Evolutionary conservation across 1,140 invertebrate genomes (phyloP).

Genomic region (Drosophila insularis): DNA sequence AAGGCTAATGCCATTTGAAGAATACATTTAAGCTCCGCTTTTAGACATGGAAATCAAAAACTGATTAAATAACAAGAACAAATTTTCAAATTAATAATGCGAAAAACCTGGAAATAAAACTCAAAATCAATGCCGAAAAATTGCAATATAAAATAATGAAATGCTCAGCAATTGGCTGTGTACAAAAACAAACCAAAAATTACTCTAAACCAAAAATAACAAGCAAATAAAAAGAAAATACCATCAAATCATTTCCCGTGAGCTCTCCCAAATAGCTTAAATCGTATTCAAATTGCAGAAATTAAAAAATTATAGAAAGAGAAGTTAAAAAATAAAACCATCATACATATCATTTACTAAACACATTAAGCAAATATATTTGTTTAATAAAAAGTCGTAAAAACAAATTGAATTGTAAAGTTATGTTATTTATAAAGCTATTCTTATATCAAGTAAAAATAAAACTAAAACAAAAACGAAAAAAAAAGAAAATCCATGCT

Average conservation of each 20-base stretch:
- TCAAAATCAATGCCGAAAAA: slow-evolving; percentile 15
- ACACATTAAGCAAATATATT: slow-evolving; percentile 27
- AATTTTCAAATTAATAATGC: background rate
- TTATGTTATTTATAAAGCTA: slow-evolving; percentile 27
- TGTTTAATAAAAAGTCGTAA: background rate
- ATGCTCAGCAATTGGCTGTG: slow-evolving; percentile 54
- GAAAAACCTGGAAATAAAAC: background rate
- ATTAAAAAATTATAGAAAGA: slow-evolving; percentile 9
- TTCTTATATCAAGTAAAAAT: background rate
- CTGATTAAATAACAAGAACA: background rate
- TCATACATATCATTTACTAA: slow-evolving; percentile 67
- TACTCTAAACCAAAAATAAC: background rate
- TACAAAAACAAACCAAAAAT: slow-evolving; percentile 12
- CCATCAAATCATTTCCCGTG: slow-evolving; percentile 15
- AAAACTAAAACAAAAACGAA: slow-evolving; percentile 9
- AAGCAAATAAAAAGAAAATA: slow-evolving; percentile 13
- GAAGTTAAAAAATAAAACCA: slow-evolving; percentile 12
- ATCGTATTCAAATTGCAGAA: background rate
- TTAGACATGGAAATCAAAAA: background rate
- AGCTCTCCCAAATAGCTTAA: slow-evolving; percentile 7
- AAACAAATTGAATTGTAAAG: slow-evolving; percentile 2
- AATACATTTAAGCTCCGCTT: background rate
- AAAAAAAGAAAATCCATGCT: slow-evolving; percentile 17
- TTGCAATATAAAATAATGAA: background rate
- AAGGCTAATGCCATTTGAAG: too few species aligned